Conservation (phyloP, 2,797 vertebrate species). For the Cheirogaleus major region DNA sequence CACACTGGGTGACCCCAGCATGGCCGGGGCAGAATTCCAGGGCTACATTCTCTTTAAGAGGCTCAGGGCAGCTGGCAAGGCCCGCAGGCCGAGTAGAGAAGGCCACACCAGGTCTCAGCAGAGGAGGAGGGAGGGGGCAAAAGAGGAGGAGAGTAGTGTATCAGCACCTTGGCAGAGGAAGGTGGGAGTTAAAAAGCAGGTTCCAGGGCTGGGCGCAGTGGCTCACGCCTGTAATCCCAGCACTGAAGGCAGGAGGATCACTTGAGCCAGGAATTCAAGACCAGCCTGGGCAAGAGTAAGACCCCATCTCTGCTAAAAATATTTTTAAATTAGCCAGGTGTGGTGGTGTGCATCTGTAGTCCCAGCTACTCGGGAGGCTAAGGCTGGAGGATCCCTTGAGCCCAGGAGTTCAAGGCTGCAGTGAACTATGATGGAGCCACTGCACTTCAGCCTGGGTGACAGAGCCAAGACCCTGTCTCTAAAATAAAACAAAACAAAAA, state of each 20-base stretch:
- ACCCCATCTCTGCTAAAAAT: neutral
- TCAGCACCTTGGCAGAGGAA: neutral
- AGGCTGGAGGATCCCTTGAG: neutral
- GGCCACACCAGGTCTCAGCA: neutral
- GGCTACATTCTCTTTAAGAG: neutral
- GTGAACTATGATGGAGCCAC: neutral
- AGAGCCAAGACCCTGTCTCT: neutral
- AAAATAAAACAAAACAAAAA: neutral
- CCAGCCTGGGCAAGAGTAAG: neutral
- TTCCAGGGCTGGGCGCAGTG: too few relatives aligned
- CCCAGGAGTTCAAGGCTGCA: neutral
- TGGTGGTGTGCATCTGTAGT: neutral
- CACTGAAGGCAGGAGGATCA: neutral
- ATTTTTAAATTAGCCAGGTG: neutral
- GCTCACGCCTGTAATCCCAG: neutral
- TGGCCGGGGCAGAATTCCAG: neutral
- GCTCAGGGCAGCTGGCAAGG: accelerated
- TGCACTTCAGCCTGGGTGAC: too few relatives aligned
- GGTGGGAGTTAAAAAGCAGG: neutral
- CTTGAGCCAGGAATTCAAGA: neutral
- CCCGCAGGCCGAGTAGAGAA: accelerated
- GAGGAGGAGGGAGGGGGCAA: accelerated
- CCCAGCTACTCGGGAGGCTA: neutral
- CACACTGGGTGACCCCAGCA: accelerated
- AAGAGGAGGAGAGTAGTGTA: too few relatives aligned